Conservation (phyloP, 2,113 vertebrate species). For the pig (Sus scrofa) region T2T-Sscrofa CM000818.6:79777001-79777500, state of each 20-base stretch:
- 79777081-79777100: not conserved
- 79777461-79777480: not conserved
- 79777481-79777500: not conserved
- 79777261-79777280: conserved; percentile 35
- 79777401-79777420: no score
- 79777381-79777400: not conserved
- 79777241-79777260: not conserved
- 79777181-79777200: not conserved
- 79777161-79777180: not conserved
- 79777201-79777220: not conserved
- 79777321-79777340: not conserved
- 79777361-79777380: not conserved
- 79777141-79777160: not conserved
- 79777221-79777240: not conserved
- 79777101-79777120: not conserved
- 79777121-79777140: not conserved
- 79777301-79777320: not conserved
- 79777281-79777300: not conserved
- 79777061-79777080: not conserved
- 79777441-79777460: conserved; percentile 1
- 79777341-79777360: not conserved
- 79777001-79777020: not conserved
- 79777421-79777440: not conserved
- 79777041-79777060: not conserved
- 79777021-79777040: not conserved